A percentile compares a stretch with the other conserved stretches of the same genome.
These are phyloP conservation scores for Pycnonotus jocosus DNA, from an alignment of 2,113 vertebrate genomes.

Conservation along the genomic window DNA sequence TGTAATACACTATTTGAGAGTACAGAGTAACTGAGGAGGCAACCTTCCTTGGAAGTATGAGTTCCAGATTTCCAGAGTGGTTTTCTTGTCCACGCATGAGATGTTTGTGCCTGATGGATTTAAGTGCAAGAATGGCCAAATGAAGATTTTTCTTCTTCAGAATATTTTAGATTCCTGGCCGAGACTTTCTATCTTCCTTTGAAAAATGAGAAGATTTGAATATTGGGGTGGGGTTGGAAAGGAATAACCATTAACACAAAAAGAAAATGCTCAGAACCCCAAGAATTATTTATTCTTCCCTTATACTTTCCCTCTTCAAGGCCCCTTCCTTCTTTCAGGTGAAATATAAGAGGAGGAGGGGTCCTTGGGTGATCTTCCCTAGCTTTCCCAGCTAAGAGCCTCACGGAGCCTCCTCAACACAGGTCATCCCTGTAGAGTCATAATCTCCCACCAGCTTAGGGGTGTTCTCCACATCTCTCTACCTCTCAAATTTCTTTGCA, in stretches of 20 bases:
- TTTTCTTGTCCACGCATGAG: neutral
- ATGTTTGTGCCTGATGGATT: neutral
- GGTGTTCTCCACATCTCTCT: neutral
- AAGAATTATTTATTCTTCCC: neutral
- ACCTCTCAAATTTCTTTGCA: neutral
- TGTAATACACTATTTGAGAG: neutral
- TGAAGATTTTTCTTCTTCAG: neutral
- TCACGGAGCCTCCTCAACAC: neutral
- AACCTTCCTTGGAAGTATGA: neutral
- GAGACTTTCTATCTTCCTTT: neutral
- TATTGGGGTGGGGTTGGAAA: neutral
- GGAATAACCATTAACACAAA: neutral
- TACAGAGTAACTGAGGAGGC: neutral
- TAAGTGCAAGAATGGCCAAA: neutral
- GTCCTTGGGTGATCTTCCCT: neutral
- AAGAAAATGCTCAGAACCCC: neutral
- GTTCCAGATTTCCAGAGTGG: neutral
- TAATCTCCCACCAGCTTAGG: neutral
- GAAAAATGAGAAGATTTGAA: neutral
- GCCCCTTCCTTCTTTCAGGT: neutral
- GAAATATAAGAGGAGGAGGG: neutral
- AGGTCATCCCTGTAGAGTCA: neutral
- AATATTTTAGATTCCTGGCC: neutral
- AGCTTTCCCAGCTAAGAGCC: neutral
- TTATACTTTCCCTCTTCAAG: neutral